Evolutionary conservation across 2,113 vertebrate genomes (phyloP).

Genomic region (Ursus arctos): DNA sequence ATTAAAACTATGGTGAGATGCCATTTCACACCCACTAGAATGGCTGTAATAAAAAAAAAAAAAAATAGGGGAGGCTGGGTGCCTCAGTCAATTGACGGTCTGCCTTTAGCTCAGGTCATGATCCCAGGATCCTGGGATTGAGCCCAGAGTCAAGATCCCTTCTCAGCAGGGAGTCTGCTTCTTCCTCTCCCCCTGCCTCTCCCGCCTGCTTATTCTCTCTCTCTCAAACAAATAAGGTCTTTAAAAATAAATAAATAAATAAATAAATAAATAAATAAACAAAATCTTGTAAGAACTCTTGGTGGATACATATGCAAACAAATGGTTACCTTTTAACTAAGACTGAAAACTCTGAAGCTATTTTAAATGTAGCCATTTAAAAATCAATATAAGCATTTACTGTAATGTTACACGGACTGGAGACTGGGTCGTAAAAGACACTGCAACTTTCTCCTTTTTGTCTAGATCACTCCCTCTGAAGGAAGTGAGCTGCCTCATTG

Average conservation of each 20-base stretch:
- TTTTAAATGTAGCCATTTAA: slow-evolving; percentile 29
- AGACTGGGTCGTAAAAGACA: not conserved
- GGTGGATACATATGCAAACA: not conserved
- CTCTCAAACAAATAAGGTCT: not conserved
- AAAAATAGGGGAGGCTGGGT: not conserved
- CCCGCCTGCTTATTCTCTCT: not conserved
- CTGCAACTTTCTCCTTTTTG: not conserved
- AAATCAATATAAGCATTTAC: not conserved
- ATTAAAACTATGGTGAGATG: not conserved
- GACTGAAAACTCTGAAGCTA: not conserved
- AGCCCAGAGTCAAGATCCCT: not conserved
- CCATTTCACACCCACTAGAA: not conserved
- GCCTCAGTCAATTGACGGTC: not conserved
- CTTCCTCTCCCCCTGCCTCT: not conserved
- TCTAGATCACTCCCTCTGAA: not conserved
- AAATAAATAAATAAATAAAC: not conserved
- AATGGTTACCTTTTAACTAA: not conserved
- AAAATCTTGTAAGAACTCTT: not conserved
- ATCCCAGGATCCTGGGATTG: not conserved
- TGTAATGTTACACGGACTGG: not conserved
- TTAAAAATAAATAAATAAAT: too few relatives aligned
- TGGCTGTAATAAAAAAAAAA: not conserved
- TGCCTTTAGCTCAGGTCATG: not conserved
- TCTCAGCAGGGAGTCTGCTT: not conserved
- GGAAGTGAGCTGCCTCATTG: not conserved